phyloP scores from a whole-genome alignment of 2,113 vertebrate genomes.

The Cariama cristata region DNA sequence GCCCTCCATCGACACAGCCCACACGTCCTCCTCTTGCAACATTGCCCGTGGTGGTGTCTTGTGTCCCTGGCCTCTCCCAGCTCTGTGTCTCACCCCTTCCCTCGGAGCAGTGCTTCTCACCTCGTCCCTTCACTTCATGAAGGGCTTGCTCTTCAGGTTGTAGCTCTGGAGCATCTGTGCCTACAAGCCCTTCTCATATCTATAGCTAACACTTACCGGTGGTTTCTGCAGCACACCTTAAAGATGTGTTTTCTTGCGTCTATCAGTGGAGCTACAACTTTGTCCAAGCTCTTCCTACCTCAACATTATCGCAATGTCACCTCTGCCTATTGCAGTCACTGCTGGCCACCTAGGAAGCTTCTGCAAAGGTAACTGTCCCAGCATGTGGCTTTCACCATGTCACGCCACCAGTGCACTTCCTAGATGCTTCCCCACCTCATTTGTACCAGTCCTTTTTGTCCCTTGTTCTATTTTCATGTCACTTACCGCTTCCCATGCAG shows the following conservation, averaged over 20 bases:
- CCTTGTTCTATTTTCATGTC: neutral
- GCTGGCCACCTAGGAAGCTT: neutral
- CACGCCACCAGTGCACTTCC: neutral
- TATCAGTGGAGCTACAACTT: neutral
- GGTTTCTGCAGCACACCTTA: neutral
- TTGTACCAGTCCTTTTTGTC: neutral
- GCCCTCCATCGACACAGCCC: neutral
- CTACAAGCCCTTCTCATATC: neutral
- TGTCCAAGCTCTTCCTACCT: neutral
- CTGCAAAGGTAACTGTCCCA: neutral
- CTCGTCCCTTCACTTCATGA: neutral
- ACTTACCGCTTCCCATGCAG: neutral
- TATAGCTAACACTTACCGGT: neutral
- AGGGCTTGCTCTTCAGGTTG: neutral
- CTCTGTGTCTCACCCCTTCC: neutral
- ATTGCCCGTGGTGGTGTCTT: neutral
- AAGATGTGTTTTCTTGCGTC: neutral
- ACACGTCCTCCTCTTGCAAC: neutral
- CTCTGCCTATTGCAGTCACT: neutral
- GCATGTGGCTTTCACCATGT: neutral
- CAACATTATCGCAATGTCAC: accelerated
- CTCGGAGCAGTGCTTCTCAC: neutral
- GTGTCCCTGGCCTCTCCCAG: neutral
- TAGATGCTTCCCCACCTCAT: neutral
- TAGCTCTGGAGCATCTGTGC: neutral